Conservation (phyloP, 2,113 vertebrate genomes). For the Gallinago paraguaiae region DNA sequence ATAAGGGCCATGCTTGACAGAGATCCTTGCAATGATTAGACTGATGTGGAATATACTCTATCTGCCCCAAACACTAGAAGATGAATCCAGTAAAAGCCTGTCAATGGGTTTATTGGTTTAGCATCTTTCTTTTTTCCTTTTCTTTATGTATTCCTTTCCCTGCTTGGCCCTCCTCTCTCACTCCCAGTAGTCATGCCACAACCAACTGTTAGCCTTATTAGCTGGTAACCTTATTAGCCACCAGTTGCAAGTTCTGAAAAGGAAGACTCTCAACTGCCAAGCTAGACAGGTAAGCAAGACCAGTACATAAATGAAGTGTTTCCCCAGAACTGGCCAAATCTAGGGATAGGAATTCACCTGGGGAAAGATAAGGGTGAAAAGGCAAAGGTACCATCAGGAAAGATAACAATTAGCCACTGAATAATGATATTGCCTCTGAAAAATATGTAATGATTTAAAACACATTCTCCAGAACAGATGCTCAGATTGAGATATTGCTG, state of each 20-base stretch:
- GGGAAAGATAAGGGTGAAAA: not conserved
- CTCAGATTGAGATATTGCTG: not conserved
- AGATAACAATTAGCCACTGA: not conserved
- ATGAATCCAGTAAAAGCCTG: not conserved
- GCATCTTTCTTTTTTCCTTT: not conserved
- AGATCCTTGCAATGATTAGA: not conserved
- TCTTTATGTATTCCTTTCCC: not conserved
- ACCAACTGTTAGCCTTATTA: not conserved
- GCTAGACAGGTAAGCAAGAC: not conserved
- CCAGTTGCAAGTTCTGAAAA: not conserved
- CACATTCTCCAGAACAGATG: not conserved
- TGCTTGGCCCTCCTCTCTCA: not conserved
- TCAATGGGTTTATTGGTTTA: not conserved
- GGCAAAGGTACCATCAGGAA: not conserved
- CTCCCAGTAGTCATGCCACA: not conserved
- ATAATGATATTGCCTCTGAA: not conserved
- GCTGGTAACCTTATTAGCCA: not conserved
- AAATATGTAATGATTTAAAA: not conserved
- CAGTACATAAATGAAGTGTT: accelerated
- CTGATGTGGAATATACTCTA: not conserved
- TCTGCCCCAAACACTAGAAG: not conserved
- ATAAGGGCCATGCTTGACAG: accelerated
- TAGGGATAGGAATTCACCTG: accelerated
- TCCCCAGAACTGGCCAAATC: not conserved
- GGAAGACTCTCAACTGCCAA: not conserved